Base-by-base conservation (phyloP, 2,113 vertebrate species). In the Nothoprocta pentlandii region DNA sequence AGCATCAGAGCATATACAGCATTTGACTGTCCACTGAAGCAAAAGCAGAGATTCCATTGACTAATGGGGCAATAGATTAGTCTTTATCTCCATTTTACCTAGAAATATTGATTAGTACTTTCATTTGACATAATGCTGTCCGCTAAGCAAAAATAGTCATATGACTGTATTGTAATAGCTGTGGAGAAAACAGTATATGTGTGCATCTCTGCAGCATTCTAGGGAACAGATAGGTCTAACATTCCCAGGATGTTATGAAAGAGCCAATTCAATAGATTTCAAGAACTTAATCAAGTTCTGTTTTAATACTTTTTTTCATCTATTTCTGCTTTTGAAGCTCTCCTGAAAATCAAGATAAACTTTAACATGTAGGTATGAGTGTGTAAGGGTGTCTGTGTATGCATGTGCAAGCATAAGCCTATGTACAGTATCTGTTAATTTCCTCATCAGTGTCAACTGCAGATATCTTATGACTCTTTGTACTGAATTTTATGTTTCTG, bases 171-270 rank as follows among this genome's bases (percentile, higher is more conserved):
- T 39, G 16, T 39, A 68, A 61, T 20, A 47, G 73, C 78, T 34
- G 3, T 1, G 12, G 13, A 28, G 21, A 64, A 23, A 74, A 8
- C 7, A 62, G 47, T 11, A 11, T 2, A 6, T 10, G 0, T 1
- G 5, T 10, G 0, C 5, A 2, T 88, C 16, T 64, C 59, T 42
- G 51, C 62, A 5, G 9, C 51, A 68, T 84, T 70, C 23, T 56
- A 34, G 16, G 4, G 63, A 74, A 53, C 14, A 80, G 9, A 30
- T 1, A n/a, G 4, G 2, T 78, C 80, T 76, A 78, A 64, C 8
- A 87, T 47, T 22, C 75, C 42, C 30, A 5, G 3, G 3, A 16
- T 53, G 6, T 44, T 92, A 62, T 3, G 36, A 69, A 67, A 7
- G 84, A 62, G 3, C 32, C 39, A 84, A 63, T 42, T 6, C 9